These are phyloP conservation scores for Micromussa lordhowensis DNA, from an alignment of 92 coral and sea anemone genomes.

Conservation along the genomic window DNA sequence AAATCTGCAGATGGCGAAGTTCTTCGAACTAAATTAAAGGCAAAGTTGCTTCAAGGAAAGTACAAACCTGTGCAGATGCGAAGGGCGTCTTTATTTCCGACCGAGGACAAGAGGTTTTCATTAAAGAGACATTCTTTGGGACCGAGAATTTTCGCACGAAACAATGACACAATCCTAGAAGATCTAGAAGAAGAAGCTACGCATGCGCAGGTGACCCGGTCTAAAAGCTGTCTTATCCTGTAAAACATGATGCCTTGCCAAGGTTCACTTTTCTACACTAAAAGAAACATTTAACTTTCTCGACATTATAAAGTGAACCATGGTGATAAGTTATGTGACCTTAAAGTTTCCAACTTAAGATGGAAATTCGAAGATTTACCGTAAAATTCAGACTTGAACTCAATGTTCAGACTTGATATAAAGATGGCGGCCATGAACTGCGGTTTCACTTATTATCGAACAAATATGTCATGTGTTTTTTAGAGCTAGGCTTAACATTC, in stretches of 20 bases:
- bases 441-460: too few relatives aligned
- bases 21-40: constrained; percentile 69
- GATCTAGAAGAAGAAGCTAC: constrained; percentile 18
- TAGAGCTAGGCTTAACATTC: too few relatives aligned
- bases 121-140: constrained; percentile 7
- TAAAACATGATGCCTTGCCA: neutral
- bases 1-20: constrained; percentile 73
- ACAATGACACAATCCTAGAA: neutral
- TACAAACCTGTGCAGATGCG: constrained; percentile 12
- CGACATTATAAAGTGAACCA: neutral
- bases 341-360: too few relatives aligned
- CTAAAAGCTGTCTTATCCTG: constrained; percentile 31
- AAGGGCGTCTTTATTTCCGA: constrained; percentile 11
- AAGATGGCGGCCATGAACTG: too few relatives aligned
- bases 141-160: neutral
- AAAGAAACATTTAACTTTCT: neutral
- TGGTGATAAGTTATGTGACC: too few relatives aligned
- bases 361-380: too few relatives aligned
- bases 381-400: too few relatives aligned
- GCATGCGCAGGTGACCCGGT: constrained; percentile 6
- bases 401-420: too few relatives aligned
- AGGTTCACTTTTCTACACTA: neutral
- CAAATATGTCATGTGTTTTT: too few relatives aligned
- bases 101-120: constrained; percentile 19
- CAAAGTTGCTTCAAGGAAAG: constrained; percentile 32